phyloP scores from a whole-genome alignment of 2,797 vertebrate genomes.

The Alfaro cultratus region DNA sequence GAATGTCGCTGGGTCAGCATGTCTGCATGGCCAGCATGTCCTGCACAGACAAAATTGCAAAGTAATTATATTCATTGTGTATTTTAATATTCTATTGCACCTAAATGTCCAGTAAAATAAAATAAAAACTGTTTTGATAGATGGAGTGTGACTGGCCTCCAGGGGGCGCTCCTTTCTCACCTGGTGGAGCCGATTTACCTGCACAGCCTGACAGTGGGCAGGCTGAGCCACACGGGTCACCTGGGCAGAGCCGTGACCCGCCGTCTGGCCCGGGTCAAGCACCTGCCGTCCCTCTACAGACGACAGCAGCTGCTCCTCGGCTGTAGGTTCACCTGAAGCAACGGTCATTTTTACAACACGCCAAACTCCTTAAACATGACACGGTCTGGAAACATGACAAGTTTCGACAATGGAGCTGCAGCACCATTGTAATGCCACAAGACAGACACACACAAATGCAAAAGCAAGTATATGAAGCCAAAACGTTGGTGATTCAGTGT shows the following conservation, averaged over 20 bases:
- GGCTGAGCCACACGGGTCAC: slow-evolving; percentile 88
- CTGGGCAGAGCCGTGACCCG: slow-evolving; percentile 85
- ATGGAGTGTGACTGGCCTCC: slow-evolving; percentile 90
- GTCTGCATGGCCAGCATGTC: slow-evolving; percentile 85
- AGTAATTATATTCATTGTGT: slow-evolving; percentile 72
- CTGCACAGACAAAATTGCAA: slow-evolving; percentile 94
- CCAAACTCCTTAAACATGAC: not conserved
- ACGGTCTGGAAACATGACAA: too few relatives aligned
- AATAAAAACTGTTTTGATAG: slow-evolving; percentile 64
- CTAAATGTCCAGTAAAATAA: not conserved
- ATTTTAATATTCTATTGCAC: not conserved
- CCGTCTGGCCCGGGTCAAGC: slow-evolving; percentile 80
- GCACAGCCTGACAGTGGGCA: slow-evolving; percentile 89
- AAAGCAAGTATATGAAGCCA: not conserved
- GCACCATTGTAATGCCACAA: too few relatives aligned
- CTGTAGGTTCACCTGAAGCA: slow-evolving; percentile 74
- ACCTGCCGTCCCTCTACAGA: slow-evolving; percentile 83
- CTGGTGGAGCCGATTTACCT: slow-evolving; percentile 92
- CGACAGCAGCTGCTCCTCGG: slow-evolving; percentile 88
- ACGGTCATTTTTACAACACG: not conserved
- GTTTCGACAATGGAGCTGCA: not conserved
- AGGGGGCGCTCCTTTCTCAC: slow-evolving; percentile 90
- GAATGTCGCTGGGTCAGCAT: slow-evolving; percentile 76
- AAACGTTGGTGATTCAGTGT: not conserved
- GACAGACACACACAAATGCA: too few relatives aligned